Evolutionary conservation across 2,888 invertebrate species (phyloP).

Genomic region (Xanthia icteritia): DNA sequence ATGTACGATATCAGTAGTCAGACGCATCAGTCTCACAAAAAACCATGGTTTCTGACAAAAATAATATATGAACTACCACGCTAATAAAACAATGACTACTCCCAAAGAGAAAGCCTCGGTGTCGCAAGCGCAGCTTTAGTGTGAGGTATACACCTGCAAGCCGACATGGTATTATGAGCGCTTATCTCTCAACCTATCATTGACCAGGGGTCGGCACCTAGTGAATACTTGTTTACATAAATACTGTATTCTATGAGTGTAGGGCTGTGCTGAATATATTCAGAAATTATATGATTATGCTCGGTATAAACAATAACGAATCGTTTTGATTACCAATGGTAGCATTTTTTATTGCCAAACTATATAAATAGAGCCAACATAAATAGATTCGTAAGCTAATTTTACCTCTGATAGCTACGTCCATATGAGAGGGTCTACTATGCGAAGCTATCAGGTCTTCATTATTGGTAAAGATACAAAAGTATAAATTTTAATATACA

Average conservation of each 20-base stretch:
- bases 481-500: no score
- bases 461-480: no score
- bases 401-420: no score
- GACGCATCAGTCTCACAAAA: background rate
- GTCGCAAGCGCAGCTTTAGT: slow-evolving; percentile 47
- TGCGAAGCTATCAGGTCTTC: no score
- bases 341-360: no score
- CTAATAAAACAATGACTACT: slow-evolving; percentile 21
- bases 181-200: slow-evolving; percentile 66
- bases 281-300: no score
- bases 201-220: slow-evolving; percentile 65
- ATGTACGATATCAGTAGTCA: background rate
- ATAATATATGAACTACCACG: slow-evolving; percentile 1
- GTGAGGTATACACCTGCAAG: slow-evolving; percentile 25
- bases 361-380: no score
- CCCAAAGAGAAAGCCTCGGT: slow-evolving; percentile 56
- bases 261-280: slow-evolving; percentile 37
- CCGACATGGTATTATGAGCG: slow-evolving; percentile 47
- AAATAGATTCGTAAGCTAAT: no score
- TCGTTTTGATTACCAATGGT: no score
- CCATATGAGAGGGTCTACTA: no score
- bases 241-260: slow-evolving; percentile 35
- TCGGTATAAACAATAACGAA: no score
- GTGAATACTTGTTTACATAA: slow-evolving; percentile 65
- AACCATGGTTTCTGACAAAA: background rate